These are phyloP conservation scores for Theretra japonica DNA, from an alignment of 2,888 invertebrate genomes.

Conservation along the genomic window DNA sequence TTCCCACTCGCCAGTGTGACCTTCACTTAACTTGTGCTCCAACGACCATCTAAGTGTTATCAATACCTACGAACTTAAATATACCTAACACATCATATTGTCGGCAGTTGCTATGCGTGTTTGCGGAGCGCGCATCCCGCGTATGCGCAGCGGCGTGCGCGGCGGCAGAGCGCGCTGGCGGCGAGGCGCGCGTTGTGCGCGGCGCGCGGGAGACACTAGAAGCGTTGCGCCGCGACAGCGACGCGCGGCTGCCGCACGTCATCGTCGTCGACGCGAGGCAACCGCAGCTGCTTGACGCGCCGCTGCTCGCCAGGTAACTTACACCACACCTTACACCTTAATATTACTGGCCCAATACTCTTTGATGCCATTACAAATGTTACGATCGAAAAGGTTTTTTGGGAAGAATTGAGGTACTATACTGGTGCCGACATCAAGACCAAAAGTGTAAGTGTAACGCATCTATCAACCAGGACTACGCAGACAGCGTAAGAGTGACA, in stretches of 20 bases:
- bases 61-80: too few relatives aligned
- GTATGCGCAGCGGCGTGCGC: slow-evolving; percentile 87
- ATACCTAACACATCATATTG: slow-evolving; percentile 27
- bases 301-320: slow-evolving; percentile 86
- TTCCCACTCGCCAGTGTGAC: too few relatives aligned
- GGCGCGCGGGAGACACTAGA: slow-evolving; percentile 84
- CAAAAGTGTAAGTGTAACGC: too few relatives aligned
- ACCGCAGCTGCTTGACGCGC: slow-evolving; percentile 85
- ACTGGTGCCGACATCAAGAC: too few relatives aligned
- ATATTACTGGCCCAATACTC: neutral
- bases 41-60: too few relatives aligned
- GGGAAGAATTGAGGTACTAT: too few relatives aligned
- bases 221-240: slow-evolving; percentile 74
- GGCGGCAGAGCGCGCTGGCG: slow-evolving; percentile 85
- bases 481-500: too few relatives aligned
- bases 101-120: slow-evolving; percentile 89
- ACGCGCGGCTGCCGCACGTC: slow-evolving; percentile 84
- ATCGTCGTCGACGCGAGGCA: slow-evolving; percentile 87
- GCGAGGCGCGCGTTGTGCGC: slow-evolving; percentile 84
- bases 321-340: neutral
- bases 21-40: too few relatives aligned
- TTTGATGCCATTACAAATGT: too few relatives aligned
- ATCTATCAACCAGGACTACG: too few relatives aligned
- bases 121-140: slow-evolving; percentile 86
- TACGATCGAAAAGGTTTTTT: too few relatives aligned